Evolutionary conservation across 2,888 invertebrate species (phyloP).

Genomic region (Brachyopa scutellaris): DNA sequence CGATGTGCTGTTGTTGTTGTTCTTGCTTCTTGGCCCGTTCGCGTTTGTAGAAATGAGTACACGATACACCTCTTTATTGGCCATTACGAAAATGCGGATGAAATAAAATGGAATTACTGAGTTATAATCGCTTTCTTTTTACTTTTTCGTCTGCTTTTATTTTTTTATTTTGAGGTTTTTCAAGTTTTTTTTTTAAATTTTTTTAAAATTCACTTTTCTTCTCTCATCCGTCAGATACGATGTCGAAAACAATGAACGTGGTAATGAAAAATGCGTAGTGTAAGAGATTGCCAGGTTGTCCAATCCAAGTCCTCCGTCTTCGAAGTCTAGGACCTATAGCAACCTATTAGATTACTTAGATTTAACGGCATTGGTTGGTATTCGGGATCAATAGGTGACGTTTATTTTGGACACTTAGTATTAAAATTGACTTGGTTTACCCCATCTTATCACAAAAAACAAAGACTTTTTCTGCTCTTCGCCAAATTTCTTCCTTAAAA

Average conservation of each 20-base stretch:
- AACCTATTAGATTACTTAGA: too few relatives aligned
- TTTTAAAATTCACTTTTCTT: conserved; percentile 16
- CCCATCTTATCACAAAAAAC: too few relatives aligned
- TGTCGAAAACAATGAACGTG: neutral
- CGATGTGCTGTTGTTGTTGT: conserved; percentile 25
- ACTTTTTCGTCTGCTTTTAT: neutral
- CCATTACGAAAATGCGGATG: conserved; percentile 71
- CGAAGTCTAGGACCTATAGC: too few relatives aligned
- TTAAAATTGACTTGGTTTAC: too few relatives aligned
- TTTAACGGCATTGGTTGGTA: too few relatives aligned
- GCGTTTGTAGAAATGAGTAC: conserved; percentile 55
- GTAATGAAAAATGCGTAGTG: too few relatives aligned
- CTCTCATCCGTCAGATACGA: conserved; percentile 28
- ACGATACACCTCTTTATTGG: conserved; percentile 71
- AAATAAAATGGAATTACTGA: conserved; percentile 67
- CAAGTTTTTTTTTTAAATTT: neutral
- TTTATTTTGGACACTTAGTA: too few relatives aligned
- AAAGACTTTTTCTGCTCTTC: too few relatives aligned
- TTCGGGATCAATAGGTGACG: too few relatives aligned
- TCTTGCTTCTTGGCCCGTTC: conserved; percentile 37
- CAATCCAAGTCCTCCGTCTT: too few relatives aligned
- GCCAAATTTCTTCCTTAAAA: too few relatives aligned
- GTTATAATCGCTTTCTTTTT: conserved; percentile 39
- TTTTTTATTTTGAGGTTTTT: conserved; percentile 26
- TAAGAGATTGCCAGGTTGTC: too few relatives aligned